Conservation (phyloP, 2,113 vertebrate species). For the Oncorhynchus gorbuscha region DNA sequence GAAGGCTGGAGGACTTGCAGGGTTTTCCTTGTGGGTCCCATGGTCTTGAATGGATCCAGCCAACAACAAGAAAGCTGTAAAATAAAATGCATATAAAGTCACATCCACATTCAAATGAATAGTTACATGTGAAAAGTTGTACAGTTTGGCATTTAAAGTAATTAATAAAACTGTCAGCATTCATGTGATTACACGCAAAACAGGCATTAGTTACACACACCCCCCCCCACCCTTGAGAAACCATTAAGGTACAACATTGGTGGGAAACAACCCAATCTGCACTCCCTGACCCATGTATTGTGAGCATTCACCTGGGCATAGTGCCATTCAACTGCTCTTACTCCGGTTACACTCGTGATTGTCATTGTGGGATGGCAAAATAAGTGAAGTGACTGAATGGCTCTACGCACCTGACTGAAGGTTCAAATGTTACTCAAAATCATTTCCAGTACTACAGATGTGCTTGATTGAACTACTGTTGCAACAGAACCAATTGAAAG, state of each 20-base stretch:
- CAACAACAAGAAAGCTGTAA: conserved; percentile 76
- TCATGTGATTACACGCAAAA: background rate
- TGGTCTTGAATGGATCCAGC: conserved; percentile 37
- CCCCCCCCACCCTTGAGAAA: too few relatives aligned
- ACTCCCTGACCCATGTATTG: conserved; percentile 8
- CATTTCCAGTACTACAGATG: too few relatives aligned
- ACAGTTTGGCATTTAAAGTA: too few relatives aligned
- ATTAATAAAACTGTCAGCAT: background rate
- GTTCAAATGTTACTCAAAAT: background rate
- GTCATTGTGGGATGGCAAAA: conserved; percentile 50
- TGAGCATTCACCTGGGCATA: conserved; percentile 52
- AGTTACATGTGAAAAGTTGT: too few relatives aligned
- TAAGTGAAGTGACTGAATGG: background rate
- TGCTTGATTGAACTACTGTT: too few relatives aligned
- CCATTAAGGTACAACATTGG: background rate
- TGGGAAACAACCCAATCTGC: background rate
- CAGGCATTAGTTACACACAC: too few relatives aligned
- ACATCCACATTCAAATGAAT: too few relatives aligned
- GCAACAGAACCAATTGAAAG: background rate
- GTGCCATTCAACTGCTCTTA: conserved; percentile 55
- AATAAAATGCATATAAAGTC: too few relatives aligned
- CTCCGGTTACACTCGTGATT: conserved; percentile 66
- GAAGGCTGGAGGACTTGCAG: conserved; percentile 87
- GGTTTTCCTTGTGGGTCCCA: conserved; percentile 71
- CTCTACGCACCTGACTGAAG: too few relatives aligned